A percentile compares a stretch with the other conserved stretches of the same genome.
Evolutionary conservation across 2,797 vertebrate genomes (phyloP).

Genomic region (Tragelaphus eurycerus): DNA sequence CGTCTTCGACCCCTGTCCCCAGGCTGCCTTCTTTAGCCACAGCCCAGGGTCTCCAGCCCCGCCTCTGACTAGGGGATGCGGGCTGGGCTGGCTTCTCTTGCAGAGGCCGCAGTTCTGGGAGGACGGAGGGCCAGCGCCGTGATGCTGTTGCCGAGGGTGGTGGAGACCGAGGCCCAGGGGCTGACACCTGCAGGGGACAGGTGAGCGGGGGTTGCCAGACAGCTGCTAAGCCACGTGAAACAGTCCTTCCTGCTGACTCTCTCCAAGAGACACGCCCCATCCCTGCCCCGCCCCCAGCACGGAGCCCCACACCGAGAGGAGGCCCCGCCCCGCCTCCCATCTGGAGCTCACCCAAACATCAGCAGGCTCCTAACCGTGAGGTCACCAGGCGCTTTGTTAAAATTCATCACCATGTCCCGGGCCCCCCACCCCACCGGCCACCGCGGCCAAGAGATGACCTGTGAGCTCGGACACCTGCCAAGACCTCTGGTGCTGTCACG

Average conservation of each 20-base stretch:
- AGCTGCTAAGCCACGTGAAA: background rate
- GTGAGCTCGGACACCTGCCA: slow-evolving; percentile 81
- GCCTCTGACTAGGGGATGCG: fast-evolving
- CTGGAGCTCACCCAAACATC: slow-evolving; percentile 92
- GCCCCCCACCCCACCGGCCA: background rate
- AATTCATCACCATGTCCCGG: slow-evolving; percentile 87
- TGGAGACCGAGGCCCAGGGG: fast-evolving
- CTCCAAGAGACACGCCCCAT: background rate
- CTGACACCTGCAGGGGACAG: background rate
- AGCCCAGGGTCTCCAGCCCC: background rate
- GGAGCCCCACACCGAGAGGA: background rate
- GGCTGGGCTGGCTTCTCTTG: background rate
- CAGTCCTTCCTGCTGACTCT: background rate
- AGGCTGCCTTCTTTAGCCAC: fast-evolving
- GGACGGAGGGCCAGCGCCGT: fast-evolving
- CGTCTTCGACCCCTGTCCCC: background rate
- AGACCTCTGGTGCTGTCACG: slow-evolving; percentile 85
- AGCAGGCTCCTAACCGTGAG: slow-evolving; percentile 91
- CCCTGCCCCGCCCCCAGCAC: background rate
- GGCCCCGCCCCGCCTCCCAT: background rate
- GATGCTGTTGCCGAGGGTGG: fast-evolving
- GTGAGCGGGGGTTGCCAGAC: background rate
- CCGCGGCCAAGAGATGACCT: slow-evolving; percentile 78
- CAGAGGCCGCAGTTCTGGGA: fast-evolving
- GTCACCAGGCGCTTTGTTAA: slow-evolving; percentile 89